Base-by-base conservation (phyloP, 2,113 vertebrate genomes). In the Ivindomyrus marchei region DNA sequence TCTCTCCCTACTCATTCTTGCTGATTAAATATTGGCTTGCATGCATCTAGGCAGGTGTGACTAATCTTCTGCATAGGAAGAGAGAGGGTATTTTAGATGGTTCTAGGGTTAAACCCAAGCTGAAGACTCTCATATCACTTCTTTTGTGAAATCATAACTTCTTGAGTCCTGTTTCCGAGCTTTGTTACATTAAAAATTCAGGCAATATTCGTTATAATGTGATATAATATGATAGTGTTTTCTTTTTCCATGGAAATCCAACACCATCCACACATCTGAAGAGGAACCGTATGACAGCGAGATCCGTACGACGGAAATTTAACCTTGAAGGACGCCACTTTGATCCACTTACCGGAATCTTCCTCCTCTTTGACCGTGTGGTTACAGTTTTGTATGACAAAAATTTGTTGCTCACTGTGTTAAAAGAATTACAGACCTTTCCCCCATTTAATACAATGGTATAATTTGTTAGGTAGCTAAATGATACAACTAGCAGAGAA, bases 21-120 rank as follows among this genome's bases (percentile, higher is more conserved):
- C 50, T 89, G 91, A 92, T 92, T 92, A 89, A 89, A 88, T 86
- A 31, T 58, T 70, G 56, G 91, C 90, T 86, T 47, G 17, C 46
- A 10, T 90, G 90, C 83, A 50, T 89, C 66, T 49, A 89, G 84
- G 39, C 90, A 77, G 88, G 88, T 89, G 84, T n/a, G 70, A 89
- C 66, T 89, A 42, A 92, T 89, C 88, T 77, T 13, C n/a, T 15
- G n/a, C 3, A 49, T 0, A 45, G 9, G 83, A 4, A 47, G 6
- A 24, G 24, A 47, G 45, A 45, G 45, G 45, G 7, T n/a, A n/a
- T 84, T 36, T 9, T 46, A 8, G 80, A 45, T 19, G 31, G 45
- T 47, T 85, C 8, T 46, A 42, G 8, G 24, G 5, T 24, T 45
- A 47, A 45, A 85, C 21, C 42, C 83, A 46, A 85, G 45, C 24